These are phyloP conservation scores for Zygaena filipendulae DNA, from an alignment of 2,888 invertebrate species.

Conservation along the genomic window DNA sequence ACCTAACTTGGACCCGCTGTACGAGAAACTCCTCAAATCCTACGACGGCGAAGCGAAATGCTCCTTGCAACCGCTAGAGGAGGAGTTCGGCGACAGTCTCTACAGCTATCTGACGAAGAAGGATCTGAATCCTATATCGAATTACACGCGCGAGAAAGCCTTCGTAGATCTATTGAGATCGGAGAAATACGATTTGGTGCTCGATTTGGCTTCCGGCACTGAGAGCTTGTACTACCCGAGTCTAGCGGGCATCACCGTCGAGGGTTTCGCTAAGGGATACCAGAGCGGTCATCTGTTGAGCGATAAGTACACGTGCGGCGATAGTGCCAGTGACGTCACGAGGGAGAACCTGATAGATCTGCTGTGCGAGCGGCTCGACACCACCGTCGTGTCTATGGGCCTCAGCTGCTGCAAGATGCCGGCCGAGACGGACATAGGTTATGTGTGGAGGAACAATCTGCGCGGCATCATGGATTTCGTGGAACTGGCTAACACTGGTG, in stretches of 20 bases:
- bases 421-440: slow-evolving; percentile 69
- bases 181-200: slow-evolving; percentile 76
- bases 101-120: slow-evolving; percentile 53
- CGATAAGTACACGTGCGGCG: slow-evolving; percentile 36
- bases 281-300: slow-evolving; percentile 45
- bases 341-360: slow-evolving; percentile 67
- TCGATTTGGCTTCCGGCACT: slow-evolving; percentile 81
- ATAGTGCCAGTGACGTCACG: slow-evolving; percentile 21
- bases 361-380: slow-evolving; percentile 71
- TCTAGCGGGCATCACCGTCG: slow-evolving; percentile 44
- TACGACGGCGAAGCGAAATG: slow-evolving; percentile 42
- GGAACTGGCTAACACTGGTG: slow-evolving; percentile 72
- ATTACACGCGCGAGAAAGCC: slow-evolving; percentile 64
- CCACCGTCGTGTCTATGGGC: slow-evolving; percentile 77
- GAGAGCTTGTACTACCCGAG: slow-evolving; percentile 69
- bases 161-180: slow-evolving; percentile 73
- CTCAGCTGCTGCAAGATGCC: slow-evolving; percentile 90
- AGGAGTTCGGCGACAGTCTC: slow-evolving; percentile 76
- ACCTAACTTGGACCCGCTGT: slow-evolving; percentile 64
- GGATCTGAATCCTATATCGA: slow-evolving; percentile 44
- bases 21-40: slow-evolving; percentile 32
- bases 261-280: slow-evolving; percentile 54
- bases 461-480: slow-evolving; percentile 72
- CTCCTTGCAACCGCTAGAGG: slow-evolving; percentile 35
- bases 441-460: slow-evolving; percentile 77